Evolutionary conservation across 2,113 vertebrate species (phyloP), one percentile per base, ranked within the genome.

Genomic region (Colinus virginianus): DNA sequence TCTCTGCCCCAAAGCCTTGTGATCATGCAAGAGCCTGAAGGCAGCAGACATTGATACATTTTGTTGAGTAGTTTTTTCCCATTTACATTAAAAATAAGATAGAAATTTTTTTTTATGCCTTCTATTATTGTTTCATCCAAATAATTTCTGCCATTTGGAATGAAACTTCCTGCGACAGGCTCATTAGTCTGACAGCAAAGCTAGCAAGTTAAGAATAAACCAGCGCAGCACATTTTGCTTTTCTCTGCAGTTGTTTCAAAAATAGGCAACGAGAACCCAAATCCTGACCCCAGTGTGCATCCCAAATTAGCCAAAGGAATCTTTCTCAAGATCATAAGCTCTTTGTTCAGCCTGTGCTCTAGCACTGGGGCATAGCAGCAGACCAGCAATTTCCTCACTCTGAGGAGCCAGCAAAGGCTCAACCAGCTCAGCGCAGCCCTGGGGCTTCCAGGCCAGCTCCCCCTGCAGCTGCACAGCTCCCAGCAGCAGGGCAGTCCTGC

Each of bases 21-120:
- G 53, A 36, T 16, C 56, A 15, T 76, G 36, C 48, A 78, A 49
- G 25, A 88, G 88, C 53, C 56, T 63, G 43, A 87, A 93, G 71
- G 63, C 32, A 92, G 78, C 46, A 96, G 85, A 86, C 59, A 77
- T 15, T 87, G 56, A 69, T 70, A 1, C 10, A 69, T 34, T 70
- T 87, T 62, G 14, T 32, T 0, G 1, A 45, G 46, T 59, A 53
- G 7, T 49, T 78, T 56, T 20, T 56, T 22, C 48, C 38, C 5
- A 75, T 90, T 85, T 66, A 64, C 28, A 71, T 84, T 87, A 92
- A 91, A 92, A 95, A 82, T n/a, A 88, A 49, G 40, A 45, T 46
- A 53, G 2, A 1, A 49, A 3, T 81, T 78, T 78, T 72, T 92
- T 58, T 70, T 94, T 79, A 68, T 15, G 76, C 15, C 6, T 78